Evolutionary conservation across 2,888 invertebrate species (phyloP).

Genomic region (Conus canariensis): DNA sequence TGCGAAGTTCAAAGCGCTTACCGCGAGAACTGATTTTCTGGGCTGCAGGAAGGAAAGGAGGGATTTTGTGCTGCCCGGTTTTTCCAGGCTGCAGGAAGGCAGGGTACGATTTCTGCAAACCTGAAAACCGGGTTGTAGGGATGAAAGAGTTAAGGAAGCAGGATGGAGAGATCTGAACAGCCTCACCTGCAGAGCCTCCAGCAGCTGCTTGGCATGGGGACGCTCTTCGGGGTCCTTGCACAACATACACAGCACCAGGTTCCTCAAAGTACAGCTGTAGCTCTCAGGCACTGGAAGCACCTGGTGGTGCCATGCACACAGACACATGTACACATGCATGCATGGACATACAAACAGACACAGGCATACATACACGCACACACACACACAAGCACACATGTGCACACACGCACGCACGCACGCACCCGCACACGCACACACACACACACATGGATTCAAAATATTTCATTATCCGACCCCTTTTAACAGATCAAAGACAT

Average conservation of each 20-base stretch:
- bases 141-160: not conserved
- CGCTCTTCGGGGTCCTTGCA: slow-evolving; percentile 40
- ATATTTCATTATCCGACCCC: not conserved
- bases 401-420: no score
- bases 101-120: no score
- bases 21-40: no score
- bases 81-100: no score
- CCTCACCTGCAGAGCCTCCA: slow-evolving; percentile 28
- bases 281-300: slow-evolving; percentile 25
- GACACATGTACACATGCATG: not conserved
- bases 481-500: not conserved
- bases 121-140: no score
- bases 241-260: slow-evolving; percentile 41
- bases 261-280: slow-evolving; percentile 38
- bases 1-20: no score
- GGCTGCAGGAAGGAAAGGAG: no score
- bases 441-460: no score
- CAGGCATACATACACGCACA: no score
- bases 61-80: no score
- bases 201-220: slow-evolving; percentile 41
- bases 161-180: not conserved
- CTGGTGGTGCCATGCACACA: slow-evolving; percentile 19
- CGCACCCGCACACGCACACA: no score
- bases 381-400: not conserved
- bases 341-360: not conserved